Conservation (phyloP, 2,113 vertebrate genomes). For the Bubo scandiacus region DNA sequence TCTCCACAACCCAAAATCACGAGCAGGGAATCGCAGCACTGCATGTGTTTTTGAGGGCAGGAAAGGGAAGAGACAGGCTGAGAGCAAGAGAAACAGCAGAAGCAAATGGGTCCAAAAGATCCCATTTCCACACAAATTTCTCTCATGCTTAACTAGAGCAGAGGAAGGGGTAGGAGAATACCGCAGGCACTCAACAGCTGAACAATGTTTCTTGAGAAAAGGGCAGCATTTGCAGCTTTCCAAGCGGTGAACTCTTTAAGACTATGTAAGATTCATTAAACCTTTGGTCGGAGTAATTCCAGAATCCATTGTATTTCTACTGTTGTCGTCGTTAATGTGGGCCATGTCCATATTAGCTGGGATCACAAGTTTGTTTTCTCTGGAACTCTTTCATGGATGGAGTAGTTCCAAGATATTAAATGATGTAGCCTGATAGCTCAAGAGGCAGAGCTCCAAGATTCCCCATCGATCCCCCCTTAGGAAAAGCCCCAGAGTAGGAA, state of each 20-base stretch:
- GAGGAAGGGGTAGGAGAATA: not conserved
- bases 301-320: not conserved
- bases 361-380: conserved; percentile 76
- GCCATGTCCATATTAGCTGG: conserved; percentile 49
- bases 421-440: conserved; percentile 66
- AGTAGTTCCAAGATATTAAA: conserved; percentile 74
- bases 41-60: not conserved
- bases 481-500: conserved; percentile 32
- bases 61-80: not conserved
- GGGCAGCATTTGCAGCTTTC: not conserved
- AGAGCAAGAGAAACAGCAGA: not conserved
- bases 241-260: not conserved
- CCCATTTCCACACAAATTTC: not conserved
- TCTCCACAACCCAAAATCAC: not conserved
- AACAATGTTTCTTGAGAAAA: not conserved
- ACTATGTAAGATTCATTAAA: not conserved
- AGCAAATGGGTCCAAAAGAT: not conserved
- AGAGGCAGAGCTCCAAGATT: conserved; percentile 71
- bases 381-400: conserved; percentile 74
- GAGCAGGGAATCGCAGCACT: not conserved
- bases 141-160: not conserved
- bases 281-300: not conserved
- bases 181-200: not conserved
- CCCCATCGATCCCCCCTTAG: not conserved
- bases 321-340: conserved; percentile 41